Evolutionary conservation across 2,113 vertebrate genomes (phyloP).

Genomic region (Scophthalmus maximus): DNA sequence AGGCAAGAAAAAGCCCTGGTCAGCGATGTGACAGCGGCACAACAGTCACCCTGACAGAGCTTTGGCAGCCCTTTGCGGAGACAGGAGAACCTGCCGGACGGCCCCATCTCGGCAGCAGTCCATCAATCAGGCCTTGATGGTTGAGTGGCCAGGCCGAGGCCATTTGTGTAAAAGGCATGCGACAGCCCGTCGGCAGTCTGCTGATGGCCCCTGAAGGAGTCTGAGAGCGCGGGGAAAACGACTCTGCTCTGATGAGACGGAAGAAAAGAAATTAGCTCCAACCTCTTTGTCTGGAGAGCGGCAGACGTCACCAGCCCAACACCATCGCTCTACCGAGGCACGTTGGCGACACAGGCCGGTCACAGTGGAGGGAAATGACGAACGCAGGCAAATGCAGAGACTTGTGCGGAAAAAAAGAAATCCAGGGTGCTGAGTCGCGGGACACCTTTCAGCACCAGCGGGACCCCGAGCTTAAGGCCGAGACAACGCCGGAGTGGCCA

Average conservation of each 20-base stretch:
- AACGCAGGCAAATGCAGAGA: neutral
- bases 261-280: neutral
- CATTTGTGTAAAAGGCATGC: neutral
- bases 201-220: neutral
- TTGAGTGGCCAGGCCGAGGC: neutral
- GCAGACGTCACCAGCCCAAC: neutral
- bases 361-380: neutral
- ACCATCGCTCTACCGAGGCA: neutral
- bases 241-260: neutral
- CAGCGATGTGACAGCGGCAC: too few species aligned
- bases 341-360: neutral
- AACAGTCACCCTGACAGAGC: neutral
- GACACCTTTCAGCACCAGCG: neutral
- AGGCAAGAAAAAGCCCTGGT: too few species aligned
- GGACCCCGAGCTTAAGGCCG: neutral
- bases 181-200: neutral
- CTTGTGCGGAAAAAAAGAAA: too few species aligned
- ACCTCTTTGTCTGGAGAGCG: neutral
- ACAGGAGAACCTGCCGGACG: neutral
- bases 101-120: neutral
- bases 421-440: too few species aligned
- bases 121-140: slow-evolving; percentile 1
- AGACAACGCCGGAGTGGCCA: neutral
- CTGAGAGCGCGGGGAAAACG: neutral
- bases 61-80: neutral